Percentiles rank a stretch among this genome's conserved stretches.
Evolutionary conservation across 1,140 invertebrate species (phyloP).

Genomic region (Physella acuta): DNA sequence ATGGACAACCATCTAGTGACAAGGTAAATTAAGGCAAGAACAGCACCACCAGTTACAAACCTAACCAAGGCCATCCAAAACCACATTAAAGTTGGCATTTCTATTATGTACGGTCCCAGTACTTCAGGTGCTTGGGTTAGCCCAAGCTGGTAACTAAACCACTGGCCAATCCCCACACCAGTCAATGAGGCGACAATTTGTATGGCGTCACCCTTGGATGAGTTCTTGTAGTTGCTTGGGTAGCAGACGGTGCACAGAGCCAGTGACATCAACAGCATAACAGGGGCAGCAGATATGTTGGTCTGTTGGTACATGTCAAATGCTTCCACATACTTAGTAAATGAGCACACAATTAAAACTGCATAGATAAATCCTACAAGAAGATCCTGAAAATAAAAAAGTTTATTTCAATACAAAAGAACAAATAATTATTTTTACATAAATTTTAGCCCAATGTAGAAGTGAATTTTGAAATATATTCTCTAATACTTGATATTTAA

Average conservation of each 20-base stretch:
- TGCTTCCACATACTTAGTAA: conserved; percentile 74
- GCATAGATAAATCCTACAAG: conserved; percentile 66
- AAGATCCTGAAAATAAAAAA: conserved; percentile 59
- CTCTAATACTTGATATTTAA: no score
- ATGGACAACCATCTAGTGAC: conserved; percentile 71
- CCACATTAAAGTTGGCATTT: conserved; percentile 75
- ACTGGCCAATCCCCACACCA: conserved; percentile 77
- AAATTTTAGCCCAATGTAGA: no score
- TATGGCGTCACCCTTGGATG: conserved; percentile 78
- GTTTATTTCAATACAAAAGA: no score
- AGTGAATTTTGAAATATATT: no score
- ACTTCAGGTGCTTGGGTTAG: conserved; percentile 59
- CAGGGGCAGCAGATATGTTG: conserved; percentile 68
- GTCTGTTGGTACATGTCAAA: conserved; percentile 76
- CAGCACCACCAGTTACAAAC: conserved; percentile 74
- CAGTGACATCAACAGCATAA: conserved; percentile 69
- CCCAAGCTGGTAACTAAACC: conserved; percentile 80
- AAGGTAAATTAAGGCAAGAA: conserved; percentile 71
- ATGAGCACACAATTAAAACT: conserved; percentile 68
- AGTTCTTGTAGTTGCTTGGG: conserved; percentile 61
- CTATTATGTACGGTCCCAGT: conserved; percentile 64
- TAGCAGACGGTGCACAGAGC: conserved; percentile 71
- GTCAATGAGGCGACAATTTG: conserved; percentile 76
- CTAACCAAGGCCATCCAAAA: conserved; percentile 73
- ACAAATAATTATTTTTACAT: no score